Evolutionary conservation across 2,888 invertebrate species (phyloP), one percentile per base, ranked within the genome.

Genomic region (Leptinotarsa juncta): DNA sequence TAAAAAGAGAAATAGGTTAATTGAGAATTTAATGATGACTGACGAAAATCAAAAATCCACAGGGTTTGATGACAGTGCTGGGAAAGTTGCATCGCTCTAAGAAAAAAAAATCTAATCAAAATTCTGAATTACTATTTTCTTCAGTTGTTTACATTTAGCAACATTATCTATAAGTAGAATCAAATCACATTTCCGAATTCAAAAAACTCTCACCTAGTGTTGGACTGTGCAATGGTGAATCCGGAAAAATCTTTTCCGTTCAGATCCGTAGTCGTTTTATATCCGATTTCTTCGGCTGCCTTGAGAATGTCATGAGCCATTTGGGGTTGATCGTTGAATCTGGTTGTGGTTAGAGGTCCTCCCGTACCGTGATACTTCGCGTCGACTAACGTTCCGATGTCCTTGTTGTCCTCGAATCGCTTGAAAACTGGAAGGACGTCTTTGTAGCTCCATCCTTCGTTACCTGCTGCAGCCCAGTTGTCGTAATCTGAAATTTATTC

Each of bases 391-490:
- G 88, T 88, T 0, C 90, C 90, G 51, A 92, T 90, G 83, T 94
- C 91, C 75, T 88, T 89, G 80, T 93, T 94, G 86, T 93, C 90
- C 83, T 94, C 93, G 55, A 92, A 91, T 83, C 89, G 91, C 78
- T 90, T 88, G 87, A 94, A 96, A 85, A 92, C 93, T 0, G 95
- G 95, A 72, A 95, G 87, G 10, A 95, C 91, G 65, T 95, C 93
- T n/a, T 90, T 89, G 91, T 94, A 95, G 5, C 92, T 90, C 95
- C 95, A 95, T n/a, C 94, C 94, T 0, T 87, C 83, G 53, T 94
- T 94, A 0, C 95, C 95, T 76, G 91, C 90, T 16, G 89, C 89
- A 3, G 90, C 94, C 95, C 95, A 95, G 12, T 91, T 90, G 83
- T 95, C 92, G 87, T 93, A 95, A 87, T 95, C 95, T 78, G 65